phyloP scores from a whole-genome alignment of 2,113 vertebrate genomes.

The Calypte anna region DNA sequence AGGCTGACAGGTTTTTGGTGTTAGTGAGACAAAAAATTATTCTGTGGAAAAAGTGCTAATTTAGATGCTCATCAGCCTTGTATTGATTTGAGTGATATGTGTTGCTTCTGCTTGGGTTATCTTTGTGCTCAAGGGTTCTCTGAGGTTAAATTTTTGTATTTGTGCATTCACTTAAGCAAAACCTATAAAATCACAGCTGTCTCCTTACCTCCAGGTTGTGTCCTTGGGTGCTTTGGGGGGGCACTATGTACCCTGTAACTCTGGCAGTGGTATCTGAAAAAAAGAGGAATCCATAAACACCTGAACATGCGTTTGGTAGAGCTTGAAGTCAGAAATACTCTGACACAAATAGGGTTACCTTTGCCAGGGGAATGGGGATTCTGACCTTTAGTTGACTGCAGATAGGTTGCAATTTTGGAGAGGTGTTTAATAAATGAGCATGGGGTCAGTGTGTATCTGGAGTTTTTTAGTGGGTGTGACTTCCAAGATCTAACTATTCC shows the following conservation, averaged over 20 bases:
- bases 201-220: not conserved
- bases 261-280: not conserved
- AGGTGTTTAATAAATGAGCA: too few species aligned
- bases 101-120: not conserved
- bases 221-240: not conserved
- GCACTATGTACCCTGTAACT: not conserved
- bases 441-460: accelerated
- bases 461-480: not conserved
- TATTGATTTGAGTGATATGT: not conserved
- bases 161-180: not conserved
- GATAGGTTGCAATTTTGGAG: not conserved
- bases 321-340: not conserved
- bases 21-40: not conserved
- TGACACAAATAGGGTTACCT: accelerated
- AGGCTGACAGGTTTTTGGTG: not conserved
- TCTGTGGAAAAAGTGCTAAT: not conserved
- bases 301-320: not conserved
- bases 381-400: not conserved
- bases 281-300: not conserved
- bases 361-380: not conserved
- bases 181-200: not conserved
- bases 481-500: not conserved
- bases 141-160: not conserved
- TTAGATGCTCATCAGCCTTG: not conserved
- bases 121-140: not conserved